phyloP scores from a whole-genome alignment of 2,113 vertebrate genomes.

The Ciconia boyciana region DNA sequence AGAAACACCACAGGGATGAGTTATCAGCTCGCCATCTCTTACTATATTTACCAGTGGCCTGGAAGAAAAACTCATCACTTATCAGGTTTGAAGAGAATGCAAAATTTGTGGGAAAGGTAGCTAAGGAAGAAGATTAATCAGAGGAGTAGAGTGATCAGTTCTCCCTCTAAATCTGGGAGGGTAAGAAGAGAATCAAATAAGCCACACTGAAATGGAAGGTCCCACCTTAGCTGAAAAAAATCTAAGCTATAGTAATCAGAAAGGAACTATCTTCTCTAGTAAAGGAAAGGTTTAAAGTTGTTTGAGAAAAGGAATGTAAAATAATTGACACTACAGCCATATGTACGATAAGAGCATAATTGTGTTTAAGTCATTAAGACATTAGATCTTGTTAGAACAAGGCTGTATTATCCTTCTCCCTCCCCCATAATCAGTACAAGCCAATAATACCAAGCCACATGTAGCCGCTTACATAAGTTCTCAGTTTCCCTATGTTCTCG shows the following conservation, averaged over 20 bases:
- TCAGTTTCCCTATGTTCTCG: background rate
- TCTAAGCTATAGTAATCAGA: background rate
- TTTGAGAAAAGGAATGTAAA: background rate
- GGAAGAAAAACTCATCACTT: background rate
- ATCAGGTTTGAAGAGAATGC: background rate
- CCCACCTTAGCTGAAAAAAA: background rate
- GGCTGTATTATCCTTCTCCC: background rate
- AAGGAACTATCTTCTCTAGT: background rate
- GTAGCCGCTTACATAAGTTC: background rate
- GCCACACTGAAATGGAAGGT: background rate
- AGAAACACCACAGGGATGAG: background rate
- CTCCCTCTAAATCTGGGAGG: background rate
- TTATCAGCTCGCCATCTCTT: background rate
- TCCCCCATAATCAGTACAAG: background rate
- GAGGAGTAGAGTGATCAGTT: background rate
- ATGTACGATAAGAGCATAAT: background rate
- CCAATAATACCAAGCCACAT: background rate
- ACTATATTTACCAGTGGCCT: background rate
- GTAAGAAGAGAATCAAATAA: background rate
- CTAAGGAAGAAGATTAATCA: background rate
- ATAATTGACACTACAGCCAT: background rate
- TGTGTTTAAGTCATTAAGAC: background rate
- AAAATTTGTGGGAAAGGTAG: background rate
- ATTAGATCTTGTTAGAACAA: background rate
- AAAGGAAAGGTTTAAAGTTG: background rate